These are phyloP conservation scores for Ophraella communa DNA, from an alignment of 2,888 invertebrate species.

Conservation along the genomic window DNA sequence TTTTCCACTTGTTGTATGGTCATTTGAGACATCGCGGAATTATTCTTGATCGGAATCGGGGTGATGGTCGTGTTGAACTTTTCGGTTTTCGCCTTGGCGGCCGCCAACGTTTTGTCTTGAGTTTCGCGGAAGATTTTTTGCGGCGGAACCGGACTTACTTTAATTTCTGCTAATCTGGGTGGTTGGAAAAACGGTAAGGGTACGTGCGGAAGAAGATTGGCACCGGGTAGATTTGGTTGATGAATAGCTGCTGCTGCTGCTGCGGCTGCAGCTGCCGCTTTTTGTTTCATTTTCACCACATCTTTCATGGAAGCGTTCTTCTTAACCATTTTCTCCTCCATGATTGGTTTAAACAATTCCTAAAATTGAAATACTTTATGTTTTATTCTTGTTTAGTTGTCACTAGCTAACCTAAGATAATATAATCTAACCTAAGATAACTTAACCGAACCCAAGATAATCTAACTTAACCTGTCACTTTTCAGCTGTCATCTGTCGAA, in stretches of 20 bases:
- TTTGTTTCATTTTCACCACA: constrained; percentile 61
- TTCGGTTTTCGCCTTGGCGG: constrained; percentile 57
- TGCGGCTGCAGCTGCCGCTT: constrained; percentile 40
- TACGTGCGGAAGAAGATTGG: constrained; percentile 14
- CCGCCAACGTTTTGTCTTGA: constrained; percentile 55
- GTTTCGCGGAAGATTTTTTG: constrained; percentile 38
- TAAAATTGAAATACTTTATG: neutral
- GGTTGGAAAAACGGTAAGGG: constrained; percentile 24
- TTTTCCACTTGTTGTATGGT: constrained; percentile 59
- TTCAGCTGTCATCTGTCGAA: too few relatives aligned
- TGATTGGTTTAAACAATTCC: constrained; percentile 53
- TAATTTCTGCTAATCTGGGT: constrained; percentile 24
- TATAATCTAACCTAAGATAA: neutral
- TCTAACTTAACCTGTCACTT: too few relatives aligned
- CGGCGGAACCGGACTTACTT: constrained; percentile 26
- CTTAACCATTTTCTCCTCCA: constrained; percentile 59
- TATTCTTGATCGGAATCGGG: constrained; percentile 51
- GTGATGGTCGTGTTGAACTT: constrained; percentile 59
- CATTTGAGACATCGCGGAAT: constrained; percentile 50
- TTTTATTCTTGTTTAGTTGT: too few relatives aligned
- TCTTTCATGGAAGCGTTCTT: constrained; percentile 63
- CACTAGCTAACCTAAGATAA: too few relatives aligned
- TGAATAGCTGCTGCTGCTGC: constrained; percentile 11
- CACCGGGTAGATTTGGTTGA: neutral
- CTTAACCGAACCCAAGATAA: neutral